Percentiles rank a stretch among this genome's conserved stretches.
These are phyloP conservation scores for Trichopoda pennipes DNA, from an alignment of 2,888 invertebrate species.

Conservation along the genomic window DNA sequence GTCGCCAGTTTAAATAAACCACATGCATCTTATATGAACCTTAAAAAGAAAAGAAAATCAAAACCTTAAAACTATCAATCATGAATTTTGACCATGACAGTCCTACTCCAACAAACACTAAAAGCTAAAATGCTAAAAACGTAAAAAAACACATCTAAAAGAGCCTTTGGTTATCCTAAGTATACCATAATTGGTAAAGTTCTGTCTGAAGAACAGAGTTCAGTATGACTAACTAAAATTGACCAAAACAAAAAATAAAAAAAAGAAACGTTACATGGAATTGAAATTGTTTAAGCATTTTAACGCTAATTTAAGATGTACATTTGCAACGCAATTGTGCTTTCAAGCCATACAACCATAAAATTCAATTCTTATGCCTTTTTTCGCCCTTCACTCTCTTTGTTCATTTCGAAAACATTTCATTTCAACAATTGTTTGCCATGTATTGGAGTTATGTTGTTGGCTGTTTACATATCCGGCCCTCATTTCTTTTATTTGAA, in stretches of 20 bases:
- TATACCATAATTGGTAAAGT: slow-evolving; percentile 47
- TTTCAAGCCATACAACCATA: slow-evolving; percentile 55
- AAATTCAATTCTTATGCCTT: slow-evolving; percentile 43
- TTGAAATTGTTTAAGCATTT: slow-evolving; percentile 64
- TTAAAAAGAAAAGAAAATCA: not conserved
- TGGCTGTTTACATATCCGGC: slow-evolving; percentile 12
- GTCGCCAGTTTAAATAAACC: slow-evolving; percentile 20
- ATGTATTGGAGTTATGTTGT: slow-evolving; percentile 15
- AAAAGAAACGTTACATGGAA: slow-evolving; percentile 1
- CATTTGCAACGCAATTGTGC: slow-evolving; percentile 78
- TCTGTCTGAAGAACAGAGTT: slow-evolving; percentile 16
- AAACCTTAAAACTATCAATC: slow-evolving; percentile 58
- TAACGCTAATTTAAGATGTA: slow-evolving; percentile 77
- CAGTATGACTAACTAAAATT: slow-evolving; percentile 28
- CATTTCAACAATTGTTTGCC: slow-evolving; percentile 32
- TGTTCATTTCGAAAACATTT: slow-evolving; percentile 19
- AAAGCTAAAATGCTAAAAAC: slow-evolving; percentile 19
- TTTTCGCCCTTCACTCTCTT: not conserved
- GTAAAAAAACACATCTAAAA: slow-evolving; percentile 11
- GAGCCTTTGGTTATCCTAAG: slow-evolving; percentile 45
- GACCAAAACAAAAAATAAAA: slow-evolving; percentile 10
- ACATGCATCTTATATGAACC: not conserved
- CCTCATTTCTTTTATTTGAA: slow-evolving; percentile 11
- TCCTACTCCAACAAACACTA: slow-evolving; percentile 21
- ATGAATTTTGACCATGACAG: slow-evolving; percentile 66